Base-by-base conservation (phyloP, 2,797 vertebrate species). In the Halcyon smyrnensis region DNA sequence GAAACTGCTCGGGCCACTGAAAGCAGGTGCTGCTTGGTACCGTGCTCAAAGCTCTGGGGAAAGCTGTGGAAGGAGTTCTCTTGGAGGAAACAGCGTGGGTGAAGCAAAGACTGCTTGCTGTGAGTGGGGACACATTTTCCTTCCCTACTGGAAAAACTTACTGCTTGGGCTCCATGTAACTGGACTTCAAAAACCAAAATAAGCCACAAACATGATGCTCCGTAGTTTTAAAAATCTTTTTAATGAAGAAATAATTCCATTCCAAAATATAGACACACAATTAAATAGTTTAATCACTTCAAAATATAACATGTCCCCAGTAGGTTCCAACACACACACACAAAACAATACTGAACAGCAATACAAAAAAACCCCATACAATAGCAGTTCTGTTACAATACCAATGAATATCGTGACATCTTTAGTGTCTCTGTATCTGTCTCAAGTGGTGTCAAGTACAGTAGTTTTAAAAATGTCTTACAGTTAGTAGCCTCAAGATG, bases 161-260 rank as follows among this genome's bases (percentile, higher is more conserved):
- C 27, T 43, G 34, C 50, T 79, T 68, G 63, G 11, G 34, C 48
- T 94, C n/a, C 75, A 59, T 15, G 32, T 65, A 89, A 92, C 18
- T 83, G 34, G 50, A 48, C 51, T 37, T 50, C 8, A 8, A 30
- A 94, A 90, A 25, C n/a, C 70, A 96, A 91, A 95, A 89, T 34
- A 93, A 91, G 41, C 28, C 81, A 96, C 57, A 89, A 84, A 93
- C 27, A 32, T 1, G 16, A 95, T 34, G 56, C 69, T 91, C 76
- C 57, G 41, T 64, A 53, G 67, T 98, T 98, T 98, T 97, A 98
- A 98, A 98, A 98, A 98, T 98, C 96, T 97, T 98, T 98, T 98
- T 98, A 98, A 98, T 98, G 98, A 98, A 98, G 98, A 98, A 98
- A 98, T 98, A 98, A 98, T 98, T 98, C 97, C 98, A 98, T 98